Percentiles rank a stretch among this genome's conserved stretches.
These are phyloP conservation scores for Trypoxylon attenuatum DNA, from an alignment of 2,888 invertebrate genomes.

Conservation along the genomic window DNA sequence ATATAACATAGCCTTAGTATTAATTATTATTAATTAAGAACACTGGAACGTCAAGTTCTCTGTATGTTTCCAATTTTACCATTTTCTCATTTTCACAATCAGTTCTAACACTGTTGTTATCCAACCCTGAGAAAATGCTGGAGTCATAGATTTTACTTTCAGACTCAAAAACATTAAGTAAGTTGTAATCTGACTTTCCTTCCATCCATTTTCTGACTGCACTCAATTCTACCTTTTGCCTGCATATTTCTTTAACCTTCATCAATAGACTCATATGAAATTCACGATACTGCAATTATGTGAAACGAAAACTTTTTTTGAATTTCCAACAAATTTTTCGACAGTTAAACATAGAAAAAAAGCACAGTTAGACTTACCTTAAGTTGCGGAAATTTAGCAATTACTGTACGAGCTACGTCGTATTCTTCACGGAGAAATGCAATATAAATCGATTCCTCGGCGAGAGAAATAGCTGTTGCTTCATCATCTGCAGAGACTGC, in stretches of 20 bases:
- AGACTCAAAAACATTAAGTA: constrained; percentile 51
- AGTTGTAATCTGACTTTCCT: constrained; percentile 38
- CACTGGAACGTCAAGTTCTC: not conserved
- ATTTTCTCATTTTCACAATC: constrained; percentile 31
- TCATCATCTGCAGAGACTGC: constrained; percentile 70
- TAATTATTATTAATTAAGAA: not conserved
- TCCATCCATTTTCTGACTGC: constrained; percentile 54
- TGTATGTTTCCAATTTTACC: constrained; percentile 29
- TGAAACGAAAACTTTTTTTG: too few species aligned
- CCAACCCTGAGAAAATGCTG: constrained; percentile 48
- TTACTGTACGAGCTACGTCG: constrained; percentile 45
- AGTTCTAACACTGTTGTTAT: constrained; percentile 35
- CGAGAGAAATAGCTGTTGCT: constrained; percentile 53
- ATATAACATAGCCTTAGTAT: not conserved
- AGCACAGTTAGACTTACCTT: too few species aligned
- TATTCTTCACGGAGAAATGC: constrained; percentile 53
- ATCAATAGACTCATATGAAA: constrained; percentile 55
- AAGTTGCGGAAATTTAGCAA: constrained; percentile 55
- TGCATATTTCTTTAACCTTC: constrained; percentile 45
- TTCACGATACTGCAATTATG: constrained; percentile 56
- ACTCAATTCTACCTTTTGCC: constrained; percentile 24
- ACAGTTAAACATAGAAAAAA: too few species aligned
- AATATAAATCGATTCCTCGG: constrained; percentile 58
- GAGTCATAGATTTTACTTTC: constrained; percentile 26
- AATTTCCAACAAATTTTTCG: too few species aligned